Evolutionary conservation across 1,140 invertebrate species (phyloP).

Genomic region (Plodia interpunctella): DNA sequence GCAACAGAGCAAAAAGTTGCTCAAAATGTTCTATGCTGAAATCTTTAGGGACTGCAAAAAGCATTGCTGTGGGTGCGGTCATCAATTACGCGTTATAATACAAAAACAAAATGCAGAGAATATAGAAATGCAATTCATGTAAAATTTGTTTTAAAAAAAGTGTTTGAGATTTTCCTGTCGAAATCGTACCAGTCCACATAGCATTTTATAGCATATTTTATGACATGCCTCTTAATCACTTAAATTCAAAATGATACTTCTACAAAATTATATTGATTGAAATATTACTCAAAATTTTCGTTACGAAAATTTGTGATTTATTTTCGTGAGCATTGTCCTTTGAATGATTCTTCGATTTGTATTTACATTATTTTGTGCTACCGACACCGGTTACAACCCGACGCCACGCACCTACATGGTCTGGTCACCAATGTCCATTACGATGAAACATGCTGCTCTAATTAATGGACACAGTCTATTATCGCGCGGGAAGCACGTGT

Average conservation of each 20-base stretch:
- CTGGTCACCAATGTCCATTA: conserved; percentile 44
- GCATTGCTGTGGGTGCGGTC: conserved; percentile 18
- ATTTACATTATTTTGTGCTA: neutral
- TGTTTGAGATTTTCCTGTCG: no score
- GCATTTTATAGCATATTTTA: no score
- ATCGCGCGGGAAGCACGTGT: conserved; percentile 46
- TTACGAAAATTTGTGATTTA: no score
- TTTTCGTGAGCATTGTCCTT: no score
- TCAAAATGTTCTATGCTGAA: conserved; percentile 4
- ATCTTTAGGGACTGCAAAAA: conserved; percentile 32
- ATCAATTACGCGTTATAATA: conserved; percentile 36
- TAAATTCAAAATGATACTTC: no score
- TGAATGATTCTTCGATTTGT: neutral
- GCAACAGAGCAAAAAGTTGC: conserved; percentile 5
- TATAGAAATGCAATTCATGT: neutral
- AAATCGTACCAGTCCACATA: no score
- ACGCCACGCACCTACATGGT: conserved; percentile 9
- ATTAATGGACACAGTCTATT: conserved; percentile 66
- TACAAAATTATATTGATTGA: no score
- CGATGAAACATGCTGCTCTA: conserved; percentile 58
- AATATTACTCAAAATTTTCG: no score
- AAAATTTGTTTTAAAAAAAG: no score
- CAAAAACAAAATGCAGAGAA: neutral
- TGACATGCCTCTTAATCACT: no score
- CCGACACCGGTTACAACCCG: neutral